A percentile compares a stretch with the other conserved stretches of the same genome.
Evolutionary conservation across 2,797 vertebrate species (phyloP).

Genomic region (Sebastiscus tertius): DNA sequence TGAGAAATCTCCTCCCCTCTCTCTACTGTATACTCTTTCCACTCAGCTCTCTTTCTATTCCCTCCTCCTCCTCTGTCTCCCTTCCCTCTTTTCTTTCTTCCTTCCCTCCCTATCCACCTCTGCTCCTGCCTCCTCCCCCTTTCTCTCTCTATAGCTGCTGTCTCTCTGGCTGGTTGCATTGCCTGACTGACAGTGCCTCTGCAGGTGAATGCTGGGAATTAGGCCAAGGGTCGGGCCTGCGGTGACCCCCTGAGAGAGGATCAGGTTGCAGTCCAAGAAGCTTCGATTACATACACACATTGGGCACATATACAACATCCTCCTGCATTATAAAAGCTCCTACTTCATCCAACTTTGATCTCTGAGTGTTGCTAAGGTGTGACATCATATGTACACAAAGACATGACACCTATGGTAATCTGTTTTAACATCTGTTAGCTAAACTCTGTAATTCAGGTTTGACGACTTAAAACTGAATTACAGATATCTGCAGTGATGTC

Average conservation of each 20-base stretch:
- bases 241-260: slow-evolving; percentile 53
- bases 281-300: slow-evolving; percentile 44
- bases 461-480: too few species aligned
- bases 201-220: slow-evolving; percentile 79
- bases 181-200: slow-evolving; percentile 64
- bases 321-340: slow-evolving; percentile 16
- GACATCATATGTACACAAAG: slow-evolving; percentile 5
- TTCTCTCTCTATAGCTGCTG: slow-evolving; percentile 17
- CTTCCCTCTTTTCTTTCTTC: slow-evolving; percentile 44
- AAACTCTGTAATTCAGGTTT: too few species aligned
- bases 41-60: slow-evolving; percentile 37
- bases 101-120: slow-evolving; percentile 45
- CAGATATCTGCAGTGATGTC: too few species aligned
- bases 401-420: background rate
- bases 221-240: slow-evolving; percentile 70
- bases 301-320: background rate
- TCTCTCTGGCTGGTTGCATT: slow-evolving; percentile 16
- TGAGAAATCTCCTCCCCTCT: slow-evolving; percentile 55
- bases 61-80: slow-evolving; percentile 34
- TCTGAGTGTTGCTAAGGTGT: background rate
- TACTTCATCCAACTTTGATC: slow-evolving; percentile 18
- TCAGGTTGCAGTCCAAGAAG: slow-evolving; percentile 49
- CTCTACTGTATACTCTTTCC: slow-evolving; percentile 53
- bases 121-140: slow-evolving; percentile 1
- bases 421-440: background rate